Conservation (phyloP, 1,140 invertebrate species). For the Eumaeus atala region DNA sequence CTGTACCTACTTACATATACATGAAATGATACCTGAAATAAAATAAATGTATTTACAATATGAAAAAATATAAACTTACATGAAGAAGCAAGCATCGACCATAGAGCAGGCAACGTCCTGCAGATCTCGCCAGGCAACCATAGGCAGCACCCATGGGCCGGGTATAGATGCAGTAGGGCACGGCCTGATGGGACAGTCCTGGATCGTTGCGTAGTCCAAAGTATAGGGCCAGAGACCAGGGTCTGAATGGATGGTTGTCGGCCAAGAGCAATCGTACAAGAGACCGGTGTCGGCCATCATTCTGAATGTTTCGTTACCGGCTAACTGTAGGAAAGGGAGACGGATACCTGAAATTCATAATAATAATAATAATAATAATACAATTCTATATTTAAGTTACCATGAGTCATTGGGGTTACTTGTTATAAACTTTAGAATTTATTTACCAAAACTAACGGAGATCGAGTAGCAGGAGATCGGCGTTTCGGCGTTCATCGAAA, state of each 20-base stretch:
- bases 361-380: too few species aligned
- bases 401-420: too few species aligned
- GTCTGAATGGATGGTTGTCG: constrained; percentile 70
- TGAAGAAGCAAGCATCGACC: constrained; percentile 76
- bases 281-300: constrained; percentile 69
- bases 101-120: constrained; percentile 74
- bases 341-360: constrained; percentile 71
- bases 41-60: too few species aligned
- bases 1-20: background rate
- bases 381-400: too few species aligned
- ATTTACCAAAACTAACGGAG: too few species aligned
- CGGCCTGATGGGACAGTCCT: constrained; percentile 78
- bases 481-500: too few species aligned
- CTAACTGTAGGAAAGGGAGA: constrained; percentile 80
- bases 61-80: constrained; percentile 55
- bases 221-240: constrained; percentile 83
- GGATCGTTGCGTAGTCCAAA: constrained; percentile 76
- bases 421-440: too few species aligned
- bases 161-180: constrained; percentile 79
- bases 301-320: constrained; percentile 76
- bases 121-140: constrained; percentile 76
- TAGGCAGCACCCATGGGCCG: constrained; percentile 78
- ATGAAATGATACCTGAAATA: too few species aligned
- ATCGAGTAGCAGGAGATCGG: too few species aligned
- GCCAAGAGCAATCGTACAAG: constrained; percentile 79